phyloP scores from a whole-genome alignment of 2,113 vertebrate genomes.

The Scatophagus argus region DNA sequence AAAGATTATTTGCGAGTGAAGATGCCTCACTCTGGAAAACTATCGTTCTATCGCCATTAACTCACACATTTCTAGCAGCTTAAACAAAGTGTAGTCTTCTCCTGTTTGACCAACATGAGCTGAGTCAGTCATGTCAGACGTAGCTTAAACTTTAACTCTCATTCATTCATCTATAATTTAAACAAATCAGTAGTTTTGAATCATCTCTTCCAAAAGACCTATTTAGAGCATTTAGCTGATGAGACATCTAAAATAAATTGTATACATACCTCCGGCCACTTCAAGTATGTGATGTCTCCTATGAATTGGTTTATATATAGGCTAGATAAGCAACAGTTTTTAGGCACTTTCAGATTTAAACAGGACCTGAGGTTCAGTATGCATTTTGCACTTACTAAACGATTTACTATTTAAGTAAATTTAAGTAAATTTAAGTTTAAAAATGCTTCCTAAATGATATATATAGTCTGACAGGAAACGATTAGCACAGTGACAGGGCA shows the following conservation, averaged over 20 bases:
- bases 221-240: too few relatives aligned
- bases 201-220: too few relatives aligned
- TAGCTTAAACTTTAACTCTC: too few relatives aligned
- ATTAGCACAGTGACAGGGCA: conserved; percentile 1
- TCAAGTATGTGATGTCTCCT: neutral
- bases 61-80: neutral
- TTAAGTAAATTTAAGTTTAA: neutral
- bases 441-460: conserved; percentile 8
- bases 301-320: neutral
- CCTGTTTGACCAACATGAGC: too few relatives aligned
- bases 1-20: too few relatives aligned
- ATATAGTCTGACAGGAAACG: neutral
- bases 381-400: neutral
- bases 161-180: neutral
- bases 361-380: neutral
- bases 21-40: neutral
- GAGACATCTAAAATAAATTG: too few relatives aligned
- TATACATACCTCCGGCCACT: too few relatives aligned
- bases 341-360: neutral
- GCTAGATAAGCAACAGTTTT: neutral
- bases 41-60: too few relatives aligned
- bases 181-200: neutral
- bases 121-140: too few relatives aligned
- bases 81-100: too few relatives aligned
- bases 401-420: neutral